Base-by-base conservation (phyloP, 2,888 invertebrate genomes). In the Phyllotreta striolata region DNA sequence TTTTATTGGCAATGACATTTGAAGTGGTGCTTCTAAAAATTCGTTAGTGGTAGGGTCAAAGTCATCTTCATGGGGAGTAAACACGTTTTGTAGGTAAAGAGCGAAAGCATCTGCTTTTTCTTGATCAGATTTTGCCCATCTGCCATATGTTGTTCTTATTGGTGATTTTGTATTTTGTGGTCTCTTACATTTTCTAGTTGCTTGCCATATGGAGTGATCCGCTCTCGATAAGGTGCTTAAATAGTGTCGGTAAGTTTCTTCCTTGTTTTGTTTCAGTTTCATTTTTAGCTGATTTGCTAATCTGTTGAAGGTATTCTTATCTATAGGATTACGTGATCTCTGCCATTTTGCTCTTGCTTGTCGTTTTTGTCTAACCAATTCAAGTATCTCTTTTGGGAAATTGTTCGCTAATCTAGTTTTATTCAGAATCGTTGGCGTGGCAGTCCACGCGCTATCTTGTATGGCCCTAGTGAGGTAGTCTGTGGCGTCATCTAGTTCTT, bases 251-350 rank as follows among this genome's bases (percentile, higher is more conserved):
- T n/a, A n/a, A n/a, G n/a, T n/a, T n/a, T n/a, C n/a, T n/a, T n/a
- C n/a, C n/a, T n/a, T n/a, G n/a, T n/a, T n/a, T 44, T 44, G 4
- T 4, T 24, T 24, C 24, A 4, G 24, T 24, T 24, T 5, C 44
- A 44, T 44, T 1, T 44, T 1, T 44, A 44, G 12, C 12, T 44
- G 44, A 44, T 44, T 44, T 13, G 44, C n/a, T n/a, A n/a, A n/a
- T n/a, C n/a, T n/a, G n/a, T n/a, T n/a, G n/a, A n/a, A n/a, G n/a
- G n/a, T n/a, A n/a, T n/a, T n/a, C n/a, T n/a, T n/a, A n/a, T n/a
- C n/a, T n/a, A n/a, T n/a, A n/a, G n/a, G n/a, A n/a, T n/a, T n/a
- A n/a, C n/a, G n/a, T n/a, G n/a, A n/a, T n/a, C n/a, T n/a, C n/a
- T n/a, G n/a, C n/a, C n/a, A n/a, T n/a, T n/a, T n/a, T n/a, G n/a